These are phyloP conservation scores for Colossoma macropomum DNA, from an alignment of 2,113 vertebrate genomes.

Conservation along the genomic window DNA sequence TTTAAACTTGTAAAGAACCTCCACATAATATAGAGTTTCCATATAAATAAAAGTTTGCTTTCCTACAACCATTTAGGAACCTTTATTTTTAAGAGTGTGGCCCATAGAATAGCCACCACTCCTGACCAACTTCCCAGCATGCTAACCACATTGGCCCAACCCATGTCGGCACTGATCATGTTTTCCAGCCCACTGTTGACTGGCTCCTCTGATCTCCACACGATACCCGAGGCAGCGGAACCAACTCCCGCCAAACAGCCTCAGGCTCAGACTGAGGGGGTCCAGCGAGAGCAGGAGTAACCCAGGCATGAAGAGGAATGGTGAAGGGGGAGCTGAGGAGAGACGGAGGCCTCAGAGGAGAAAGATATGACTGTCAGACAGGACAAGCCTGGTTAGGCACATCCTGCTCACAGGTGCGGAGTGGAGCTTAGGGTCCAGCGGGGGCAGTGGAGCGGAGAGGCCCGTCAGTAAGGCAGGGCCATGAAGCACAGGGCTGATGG, in stretches of 20 bases:
- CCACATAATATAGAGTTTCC: too few relatives aligned
- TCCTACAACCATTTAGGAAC: too few relatives aligned
- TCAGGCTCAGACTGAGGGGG: slow-evolving; percentile 2
- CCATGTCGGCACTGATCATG: slow-evolving; percentile 28
- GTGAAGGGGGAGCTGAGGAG: slow-evolving; percentile 19
- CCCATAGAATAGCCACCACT: not conserved
- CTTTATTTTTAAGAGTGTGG: not conserved
- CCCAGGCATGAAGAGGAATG: slow-evolving; percentile 39
- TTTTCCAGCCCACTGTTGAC: slow-evolving; percentile 32
- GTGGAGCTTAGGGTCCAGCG: slow-evolving; percentile 19
- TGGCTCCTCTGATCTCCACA: slow-evolving; percentile 40
- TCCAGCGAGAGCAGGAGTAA: slow-evolving; percentile 24
- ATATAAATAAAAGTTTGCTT: too few relatives aligned
- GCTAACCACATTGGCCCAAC: slow-evolving; percentile 7
- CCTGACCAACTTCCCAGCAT: slow-evolving; percentile 19
- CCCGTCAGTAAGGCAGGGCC: slow-evolving; percentile 18
- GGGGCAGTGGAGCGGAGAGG: slow-evolving; percentile 22
- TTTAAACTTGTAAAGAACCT: too few relatives aligned
- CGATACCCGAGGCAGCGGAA: slow-evolving; percentile 31
- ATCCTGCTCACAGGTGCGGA: slow-evolving; percentile 26
- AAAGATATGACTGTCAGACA: slow-evolving; percentile 51
- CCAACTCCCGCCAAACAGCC: slow-evolving; percentile 14
- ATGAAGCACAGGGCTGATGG: too few relatives aligned
- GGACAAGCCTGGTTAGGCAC: slow-evolving; percentile 54
- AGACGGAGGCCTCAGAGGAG: slow-evolving; percentile 12